These are phyloP conservation scores for Eublepharis macularius DNA, from an alignment of 2,113 vertebrate genomes.

Conservation along the genomic window DNA sequence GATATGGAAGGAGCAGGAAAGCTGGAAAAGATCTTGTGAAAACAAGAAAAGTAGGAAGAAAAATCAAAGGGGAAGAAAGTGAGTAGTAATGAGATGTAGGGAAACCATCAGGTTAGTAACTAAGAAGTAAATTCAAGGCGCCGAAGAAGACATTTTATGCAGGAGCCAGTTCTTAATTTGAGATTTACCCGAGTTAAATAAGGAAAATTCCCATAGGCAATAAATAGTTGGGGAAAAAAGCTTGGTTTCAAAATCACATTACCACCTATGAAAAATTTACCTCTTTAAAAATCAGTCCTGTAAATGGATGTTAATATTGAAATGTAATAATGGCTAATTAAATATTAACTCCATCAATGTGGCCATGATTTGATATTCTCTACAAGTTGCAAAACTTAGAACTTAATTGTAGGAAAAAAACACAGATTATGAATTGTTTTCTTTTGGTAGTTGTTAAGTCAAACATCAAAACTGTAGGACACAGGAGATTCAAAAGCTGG, in stretches of 20 bases:
- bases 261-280: background rate
- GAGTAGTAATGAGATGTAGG: too few relatives aligned
- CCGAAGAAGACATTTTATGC: background rate
- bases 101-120: background rate
- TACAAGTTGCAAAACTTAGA: background rate
- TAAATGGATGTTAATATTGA: background rate
- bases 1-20: background rate
- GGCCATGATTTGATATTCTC: background rate
- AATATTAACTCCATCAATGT: background rate
- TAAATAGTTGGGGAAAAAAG: background rate
- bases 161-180: background rate
- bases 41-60: slow-evolving; percentile 5
- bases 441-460: background rate
- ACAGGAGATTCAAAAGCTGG: background rate
- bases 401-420: background rate
- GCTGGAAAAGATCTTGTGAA: background rate
- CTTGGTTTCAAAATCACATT: background rate
- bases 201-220: background rate
- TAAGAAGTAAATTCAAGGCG: background rate
- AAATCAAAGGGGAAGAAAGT: background rate
- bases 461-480: background rate
- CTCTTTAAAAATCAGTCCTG: background rate
- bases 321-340: background rate
- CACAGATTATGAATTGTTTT: background rate
- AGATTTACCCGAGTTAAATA: background rate